A percentile compares a stretch with the other conserved stretches of the same genome.
These are phyloP conservation scores for Proctacanthus coquilletti DNA, from an alignment of 1,140 invertebrate species.

Conservation along the genomic window DNA sequence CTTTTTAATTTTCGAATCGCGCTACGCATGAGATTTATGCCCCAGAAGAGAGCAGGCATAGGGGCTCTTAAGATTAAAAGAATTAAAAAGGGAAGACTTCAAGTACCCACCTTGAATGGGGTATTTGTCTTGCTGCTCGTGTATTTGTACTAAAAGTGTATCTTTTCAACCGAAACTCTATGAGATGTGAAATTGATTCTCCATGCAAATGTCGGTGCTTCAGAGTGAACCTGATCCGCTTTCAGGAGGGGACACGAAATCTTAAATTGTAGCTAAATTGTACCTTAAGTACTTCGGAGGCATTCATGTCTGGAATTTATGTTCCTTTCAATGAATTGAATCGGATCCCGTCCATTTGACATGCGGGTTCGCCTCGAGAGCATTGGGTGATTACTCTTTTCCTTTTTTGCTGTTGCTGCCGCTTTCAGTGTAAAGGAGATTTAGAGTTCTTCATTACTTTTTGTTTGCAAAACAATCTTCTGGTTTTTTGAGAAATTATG, in stretches of 20 bases:
- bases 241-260: not conserved
- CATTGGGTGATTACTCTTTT: too few species aligned
- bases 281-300: not conserved
- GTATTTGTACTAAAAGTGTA: too few species aligned
- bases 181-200: conserved; percentile 1
- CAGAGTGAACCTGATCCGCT: not conserved
- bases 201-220: not conserved
- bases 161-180: not conserved
- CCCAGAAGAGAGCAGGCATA: not conserved
- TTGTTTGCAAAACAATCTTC: too few species aligned
- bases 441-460: too few species aligned
- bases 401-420: too few species aligned
- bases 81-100: not conserved
- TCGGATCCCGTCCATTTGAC: too few species aligned
- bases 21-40: not conserved
- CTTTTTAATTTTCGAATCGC: not conserved
- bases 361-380: too few species aligned
- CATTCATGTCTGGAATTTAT: conserved; percentile 1
- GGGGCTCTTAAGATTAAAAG: not conserved
- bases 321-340: too few species aligned
- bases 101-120: not conserved
- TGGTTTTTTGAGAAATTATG: too few species aligned
- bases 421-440: too few species aligned
- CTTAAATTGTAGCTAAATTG: not conserved
- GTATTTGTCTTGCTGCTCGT: too few species aligned